Evolutionary conservation across 2,888 invertebrate genomes (phyloP).

Genomic region (Parasteatoda lunata): DNA sequence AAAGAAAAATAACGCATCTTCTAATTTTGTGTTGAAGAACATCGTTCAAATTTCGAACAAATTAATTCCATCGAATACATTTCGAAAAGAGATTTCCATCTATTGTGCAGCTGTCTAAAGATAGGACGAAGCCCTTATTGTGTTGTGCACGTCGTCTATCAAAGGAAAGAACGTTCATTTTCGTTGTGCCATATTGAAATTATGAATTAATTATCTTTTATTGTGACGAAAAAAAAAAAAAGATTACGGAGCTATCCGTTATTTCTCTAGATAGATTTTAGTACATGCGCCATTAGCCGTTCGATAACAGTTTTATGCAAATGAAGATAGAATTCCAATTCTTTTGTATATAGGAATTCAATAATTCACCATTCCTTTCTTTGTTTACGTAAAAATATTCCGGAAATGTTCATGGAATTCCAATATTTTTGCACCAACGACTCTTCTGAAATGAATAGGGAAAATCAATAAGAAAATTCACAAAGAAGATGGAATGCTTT

Average conservation of each 20-base stretch:
- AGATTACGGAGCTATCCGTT: background rate
- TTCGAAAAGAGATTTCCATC: conserved; percentile 2
- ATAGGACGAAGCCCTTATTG: background rate
- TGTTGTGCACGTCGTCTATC: background rate
- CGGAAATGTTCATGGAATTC: conserved; percentile 66
- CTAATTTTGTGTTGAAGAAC: background rate
- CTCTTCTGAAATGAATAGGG: conserved; percentile 39
- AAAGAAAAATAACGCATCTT: conserved; percentile 2
- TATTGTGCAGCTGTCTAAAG: background rate
- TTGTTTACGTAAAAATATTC: conserved; percentile 53
- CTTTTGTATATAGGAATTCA: conserved; percentile 65
- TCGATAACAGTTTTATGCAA: conserved; percentile 59
- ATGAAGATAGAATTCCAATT: conserved; percentile 57
- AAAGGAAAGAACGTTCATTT: background rate
- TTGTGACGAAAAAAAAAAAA: conserved; percentile 32
- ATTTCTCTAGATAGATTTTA: background rate
- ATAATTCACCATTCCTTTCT: conserved; percentile 52
- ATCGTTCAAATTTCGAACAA: conserved; percentile 3
- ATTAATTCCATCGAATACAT: background rate
- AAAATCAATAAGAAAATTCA: conserved; percentile 37
- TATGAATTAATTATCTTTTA: conserved; percentile 60
- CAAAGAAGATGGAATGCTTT: background rate
- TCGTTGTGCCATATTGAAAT: conserved; percentile 39
- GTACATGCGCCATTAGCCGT: conserved; percentile 54
- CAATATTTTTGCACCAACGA: conserved; percentile 57